A percentile compares a stretch with the other conserved stretches of the same genome.
Evolutionary conservation across 2,888 invertebrate genomes (phyloP).

Genomic region (Drosophila pseudotakahashii): DNA sequence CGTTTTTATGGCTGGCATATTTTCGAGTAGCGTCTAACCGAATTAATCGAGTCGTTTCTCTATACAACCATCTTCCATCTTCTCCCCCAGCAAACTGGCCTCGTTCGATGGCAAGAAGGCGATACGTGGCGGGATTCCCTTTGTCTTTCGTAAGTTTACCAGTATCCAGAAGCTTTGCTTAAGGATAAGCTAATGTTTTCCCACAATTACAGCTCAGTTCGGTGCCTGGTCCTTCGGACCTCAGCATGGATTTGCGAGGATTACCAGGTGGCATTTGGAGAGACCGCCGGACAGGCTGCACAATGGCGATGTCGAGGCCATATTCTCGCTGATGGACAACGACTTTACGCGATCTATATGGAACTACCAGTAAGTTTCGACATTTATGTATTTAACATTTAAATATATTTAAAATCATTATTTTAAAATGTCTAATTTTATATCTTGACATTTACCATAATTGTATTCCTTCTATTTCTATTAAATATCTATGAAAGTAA

Average conservation of each 20-base stretch:
- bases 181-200: background rate
- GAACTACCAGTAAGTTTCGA: constrained; percentile 92
- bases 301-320: constrained; percentile 95
- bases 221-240: constrained; percentile 98
- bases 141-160: constrained; percentile 96
- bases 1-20: constrained; percentile 66
- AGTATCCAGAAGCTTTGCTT: background rate
- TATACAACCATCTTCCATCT: constrained; percentile 13
- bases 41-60: constrained; percentile 45
- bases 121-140: constrained; percentile 97
- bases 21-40: constrained; percentile 46
- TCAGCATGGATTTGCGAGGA: constrained; percentile 97
- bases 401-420: too few relatives aligned
- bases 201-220: constrained; percentile 90
- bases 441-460: too few relatives aligned
- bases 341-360: constrained; percentile 97
- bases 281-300: constrained; percentile 94
- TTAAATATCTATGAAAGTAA: too few relatives aligned
- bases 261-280: constrained; percentile 95
- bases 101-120: constrained; percentile 98
- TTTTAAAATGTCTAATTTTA: too few relatives aligned
- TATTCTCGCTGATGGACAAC: constrained; percentile 96
- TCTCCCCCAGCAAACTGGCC: constrained; percentile 92
- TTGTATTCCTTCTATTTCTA: too few relatives aligned
- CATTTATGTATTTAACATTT: too few relatives aligned